Conservation (phyloP, 2,113 vertebrate species). For the Eulacestoma nigropectus region DNA sequence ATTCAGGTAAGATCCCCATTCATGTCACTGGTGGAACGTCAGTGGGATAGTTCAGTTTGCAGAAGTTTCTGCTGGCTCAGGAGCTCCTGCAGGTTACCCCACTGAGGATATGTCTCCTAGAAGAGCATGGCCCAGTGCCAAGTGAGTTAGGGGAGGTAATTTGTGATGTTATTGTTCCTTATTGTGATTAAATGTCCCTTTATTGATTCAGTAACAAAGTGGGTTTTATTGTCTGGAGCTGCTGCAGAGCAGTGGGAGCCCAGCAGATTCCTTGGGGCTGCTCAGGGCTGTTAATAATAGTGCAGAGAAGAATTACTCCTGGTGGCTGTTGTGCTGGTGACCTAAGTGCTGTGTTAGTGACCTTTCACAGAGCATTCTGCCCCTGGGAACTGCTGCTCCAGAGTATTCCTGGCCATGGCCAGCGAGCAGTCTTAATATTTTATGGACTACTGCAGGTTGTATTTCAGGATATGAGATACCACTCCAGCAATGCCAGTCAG, state of each 20-base stretch:
- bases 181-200: background rate
- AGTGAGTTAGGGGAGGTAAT: background rate
- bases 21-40: rapidly evolving
- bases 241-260: background rate
- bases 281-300: background rate
- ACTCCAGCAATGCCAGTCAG: background rate
- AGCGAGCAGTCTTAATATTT: background rate
- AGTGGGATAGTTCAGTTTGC: background rate
- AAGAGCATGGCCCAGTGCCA: background rate
- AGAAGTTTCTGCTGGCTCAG: background rate
- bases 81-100: background rate
- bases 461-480: slow-evolving; percentile 25
- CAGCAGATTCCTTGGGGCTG: background rate
- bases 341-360: slow-evolving; percentile 22
- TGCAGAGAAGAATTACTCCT: background rate
- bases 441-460: background rate
- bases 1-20: rapidly evolving
- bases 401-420: background rate
- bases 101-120: background rate
- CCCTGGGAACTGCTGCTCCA: background rate
- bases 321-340: background rate
- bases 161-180: background rate
- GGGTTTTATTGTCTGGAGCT: background rate
- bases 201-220: background rate
- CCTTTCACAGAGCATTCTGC: background rate